Conservation (phyloP, 2,888 invertebrate species). For the Herminia tarsipennalis region DNA sequence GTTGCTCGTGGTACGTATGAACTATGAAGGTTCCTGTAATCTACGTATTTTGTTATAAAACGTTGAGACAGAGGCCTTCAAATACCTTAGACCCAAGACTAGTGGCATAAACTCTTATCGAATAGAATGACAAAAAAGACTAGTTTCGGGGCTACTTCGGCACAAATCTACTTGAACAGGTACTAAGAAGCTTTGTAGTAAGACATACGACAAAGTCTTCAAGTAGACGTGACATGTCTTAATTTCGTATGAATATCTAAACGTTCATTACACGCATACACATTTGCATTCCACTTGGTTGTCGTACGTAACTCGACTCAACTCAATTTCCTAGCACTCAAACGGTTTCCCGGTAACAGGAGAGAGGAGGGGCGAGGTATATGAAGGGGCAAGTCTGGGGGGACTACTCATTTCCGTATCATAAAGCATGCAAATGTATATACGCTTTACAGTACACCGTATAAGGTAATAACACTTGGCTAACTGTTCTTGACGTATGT, state of each 20-base stretch:
- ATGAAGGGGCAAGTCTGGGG: slow-evolving; percentile 19
- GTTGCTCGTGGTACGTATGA: no score
- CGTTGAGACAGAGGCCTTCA: no score
- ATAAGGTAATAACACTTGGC: slow-evolving; percentile 31
- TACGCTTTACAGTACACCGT: slow-evolving; percentile 25
- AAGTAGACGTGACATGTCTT: slow-evolving; percentile 31
- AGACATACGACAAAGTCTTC: no score
- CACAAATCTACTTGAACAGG: no score
- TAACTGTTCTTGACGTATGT: slow-evolving; percentile 20
- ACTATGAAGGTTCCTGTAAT: no score
- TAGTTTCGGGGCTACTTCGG: no score
- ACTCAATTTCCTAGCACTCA: slow-evolving; percentile 69
- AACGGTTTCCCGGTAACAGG: slow-evolving; percentile 53
- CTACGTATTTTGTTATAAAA: no score
- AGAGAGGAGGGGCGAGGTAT: slow-evolving; percentile 11
- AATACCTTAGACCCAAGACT: no score
- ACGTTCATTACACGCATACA: slow-evolving; percentile 48
- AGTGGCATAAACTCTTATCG: no score
- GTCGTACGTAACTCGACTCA: slow-evolving; percentile 51
- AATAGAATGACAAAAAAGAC: no score
- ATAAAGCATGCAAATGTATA: slow-evolving; percentile 48
- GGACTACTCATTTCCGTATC: slow-evolving; percentile 60
- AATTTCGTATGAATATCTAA: slow-evolving; percentile 41
- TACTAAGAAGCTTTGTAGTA: no score
- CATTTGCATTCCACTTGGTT: slow-evolving; percentile 42